Evolutionary conservation across 2,888 invertebrate genomes (phyloP).

Genomic region (Chirona hameri): DNA sequence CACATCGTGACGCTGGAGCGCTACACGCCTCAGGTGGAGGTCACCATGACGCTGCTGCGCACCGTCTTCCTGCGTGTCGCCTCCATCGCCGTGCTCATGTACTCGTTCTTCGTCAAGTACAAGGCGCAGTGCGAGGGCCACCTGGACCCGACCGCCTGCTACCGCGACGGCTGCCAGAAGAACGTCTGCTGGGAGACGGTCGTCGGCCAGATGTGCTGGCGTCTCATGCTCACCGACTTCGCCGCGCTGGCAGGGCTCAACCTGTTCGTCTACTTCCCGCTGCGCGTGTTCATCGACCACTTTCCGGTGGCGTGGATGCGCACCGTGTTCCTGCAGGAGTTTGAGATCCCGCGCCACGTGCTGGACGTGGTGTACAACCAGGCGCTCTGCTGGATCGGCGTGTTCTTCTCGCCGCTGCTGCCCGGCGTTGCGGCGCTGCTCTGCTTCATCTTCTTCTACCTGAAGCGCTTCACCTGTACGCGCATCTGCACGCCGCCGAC

Average conservation of each 20-base stretch:
- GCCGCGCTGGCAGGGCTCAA: constrained; percentile 63
- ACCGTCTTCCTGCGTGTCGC: constrained; percentile 72
- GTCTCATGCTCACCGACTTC: constrained; percentile 73
- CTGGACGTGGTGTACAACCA: constrained; percentile 81
- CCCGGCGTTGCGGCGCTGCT: constrained; percentile 65
- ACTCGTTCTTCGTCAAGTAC: constrained; percentile 55
- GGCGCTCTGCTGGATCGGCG: constrained; percentile 80
- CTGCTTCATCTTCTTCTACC: constrained; percentile 72
- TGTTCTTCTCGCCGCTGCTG: constrained; percentile 76
- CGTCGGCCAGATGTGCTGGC: constrained; percentile 80
- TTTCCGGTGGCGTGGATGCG: constrained; percentile 40
- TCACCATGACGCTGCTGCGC: constrained; percentile 66
- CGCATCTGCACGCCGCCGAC: constrained; percentile 70
- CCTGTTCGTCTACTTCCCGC: constrained; percentile 71
- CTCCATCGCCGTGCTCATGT: constrained; percentile 67
- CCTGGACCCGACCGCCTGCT: not conserved
- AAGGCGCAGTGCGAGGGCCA: constrained; percentile 28
- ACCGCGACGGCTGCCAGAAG: not conserved
- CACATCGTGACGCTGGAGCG: constrained; percentile 56
- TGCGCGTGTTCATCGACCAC: constrained; percentile 50
- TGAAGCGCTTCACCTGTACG: constrained; percentile 78
- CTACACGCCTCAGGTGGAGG: constrained; percentile 65
- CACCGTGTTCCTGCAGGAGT: constrained; percentile 52
- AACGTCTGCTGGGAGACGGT: constrained; percentile 79
- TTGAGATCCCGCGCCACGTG: constrained; percentile 79